A percentile compares a stretch with the other conserved stretches of the same genome.
These are phyloP conservation scores for Salvator merianae DNA, from an alignment of 2,113 vertebrate genomes.

Conservation along the genomic window DNA sequence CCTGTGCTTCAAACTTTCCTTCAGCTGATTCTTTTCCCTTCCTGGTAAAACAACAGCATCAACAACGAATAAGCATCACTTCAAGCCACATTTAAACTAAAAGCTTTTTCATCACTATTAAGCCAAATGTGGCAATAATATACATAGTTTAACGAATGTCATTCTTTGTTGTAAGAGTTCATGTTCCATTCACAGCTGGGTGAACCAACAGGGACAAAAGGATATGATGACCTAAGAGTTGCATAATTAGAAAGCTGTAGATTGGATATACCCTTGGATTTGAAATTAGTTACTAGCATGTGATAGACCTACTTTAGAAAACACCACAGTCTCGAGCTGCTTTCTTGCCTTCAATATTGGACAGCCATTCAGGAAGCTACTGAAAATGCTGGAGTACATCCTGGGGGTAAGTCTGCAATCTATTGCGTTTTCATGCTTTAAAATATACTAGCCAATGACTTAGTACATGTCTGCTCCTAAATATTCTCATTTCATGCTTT, in stretches of 20 bases:
- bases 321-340: conserved; percentile 57
- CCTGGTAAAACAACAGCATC: too few relatives aligned
- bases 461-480: too few relatives aligned
- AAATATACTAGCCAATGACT: too few relatives aligned
- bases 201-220: conserved; percentile 62
- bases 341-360: conserved; percentile 56
- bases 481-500: too few relatives aligned
- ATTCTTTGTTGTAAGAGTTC: conserved; percentile 30
- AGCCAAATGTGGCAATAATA: neutral
- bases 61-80: neutral
- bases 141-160: conserved; percentile 16
- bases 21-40: neutral
- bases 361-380: conserved; percentile 53
- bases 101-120: conserved; percentile 32
- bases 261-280: conserved; percentile 73
- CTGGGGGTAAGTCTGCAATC: conserved; percentile 73
- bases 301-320: conserved; percentile 73
- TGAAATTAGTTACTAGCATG: conserved; percentile 72
- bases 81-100: neutral
- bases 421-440: neutral
- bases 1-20: neutral
- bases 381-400: conserved; percentile 54
- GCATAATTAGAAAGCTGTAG: conserved; percentile 74
- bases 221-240: conserved; percentile 78
- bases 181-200: conserved; percentile 53